A percentile compares a stretch with the other conserved stretches of the same genome.
These are phyloP conservation scores for Arnoldichthys spilopterus DNA, from an alignment of 2,797 vertebrate genomes.

Conservation along the genomic window DNA sequence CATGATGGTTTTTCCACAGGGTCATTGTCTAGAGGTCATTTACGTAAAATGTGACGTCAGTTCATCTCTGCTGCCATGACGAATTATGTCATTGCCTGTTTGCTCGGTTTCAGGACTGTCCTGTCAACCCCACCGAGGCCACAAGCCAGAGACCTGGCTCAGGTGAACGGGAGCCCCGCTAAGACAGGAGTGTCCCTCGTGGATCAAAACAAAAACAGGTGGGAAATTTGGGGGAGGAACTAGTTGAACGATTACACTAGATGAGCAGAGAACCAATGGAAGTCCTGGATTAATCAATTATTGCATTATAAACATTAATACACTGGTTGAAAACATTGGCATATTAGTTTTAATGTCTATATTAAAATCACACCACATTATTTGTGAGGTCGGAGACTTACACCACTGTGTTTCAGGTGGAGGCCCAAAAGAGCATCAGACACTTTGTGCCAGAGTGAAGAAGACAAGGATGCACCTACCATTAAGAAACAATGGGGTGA, in stretches of 20 bases:
- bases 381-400: not conserved
- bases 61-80: not conserved
- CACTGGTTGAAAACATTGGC: not conserved
- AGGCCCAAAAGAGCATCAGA: constrained; percentile 58
- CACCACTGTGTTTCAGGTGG: constrained; percentile 38
- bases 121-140: not conserved
- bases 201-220: constrained; percentile 4
- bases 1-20: not conserved
- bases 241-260: not conserved
- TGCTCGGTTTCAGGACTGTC: constrained; percentile 24
- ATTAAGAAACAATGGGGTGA: constrained; percentile 47
- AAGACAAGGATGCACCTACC: constrained; percentile 28
- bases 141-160: not conserved
- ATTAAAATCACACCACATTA: too few relatives aligned
- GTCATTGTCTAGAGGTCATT: too few relatives aligned
- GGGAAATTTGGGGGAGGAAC: not conserved
- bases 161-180: not conserved
- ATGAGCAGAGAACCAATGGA: too few relatives aligned
- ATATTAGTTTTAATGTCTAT: not conserved
- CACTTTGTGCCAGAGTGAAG: constrained; percentile 29
- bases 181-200: not conserved
- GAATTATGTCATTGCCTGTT: constrained; percentile 8
- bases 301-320: too few relatives aligned
- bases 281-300: too few relatives aligned
- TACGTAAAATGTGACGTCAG: constrained; percentile 1